Evolutionary conservation across 2,797 vertebrate species (phyloP).

Genomic region (Phrynocephalus forsythii): DNA sequence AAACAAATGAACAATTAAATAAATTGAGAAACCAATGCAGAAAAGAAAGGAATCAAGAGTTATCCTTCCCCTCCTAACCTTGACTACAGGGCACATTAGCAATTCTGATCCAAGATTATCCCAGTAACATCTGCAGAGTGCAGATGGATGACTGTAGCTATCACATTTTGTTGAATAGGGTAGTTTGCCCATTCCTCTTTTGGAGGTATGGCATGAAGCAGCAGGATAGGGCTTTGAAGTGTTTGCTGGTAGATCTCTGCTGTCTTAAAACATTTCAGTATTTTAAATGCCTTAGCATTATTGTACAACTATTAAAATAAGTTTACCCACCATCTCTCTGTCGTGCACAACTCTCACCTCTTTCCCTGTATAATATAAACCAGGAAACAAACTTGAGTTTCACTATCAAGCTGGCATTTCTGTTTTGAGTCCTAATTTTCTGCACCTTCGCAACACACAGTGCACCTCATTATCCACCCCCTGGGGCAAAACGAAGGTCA

Average conservation of each 20-base stretch:
- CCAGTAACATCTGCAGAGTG: not conserved
- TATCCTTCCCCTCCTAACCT: too few species aligned
- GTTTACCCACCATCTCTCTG: constrained; percentile 1
- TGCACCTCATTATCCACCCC: constrained; percentile 39
- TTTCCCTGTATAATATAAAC: constrained; percentile 16
- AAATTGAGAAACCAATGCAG: too few species aligned
- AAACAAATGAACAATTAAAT: too few species aligned
- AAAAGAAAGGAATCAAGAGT: too few species aligned
- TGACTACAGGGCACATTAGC: not conserved
- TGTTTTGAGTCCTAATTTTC: constrained; percentile 18
- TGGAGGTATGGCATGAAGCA: not conserved
- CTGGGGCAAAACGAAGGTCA: constrained; percentile 53
- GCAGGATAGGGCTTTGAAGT: not conserved
- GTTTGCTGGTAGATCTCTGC: not conserved
- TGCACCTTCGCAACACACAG: constrained; percentile 36
- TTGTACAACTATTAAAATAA: constrained; percentile 22
- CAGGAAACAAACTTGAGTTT: constrained; percentile 48
- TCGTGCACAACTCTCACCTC: not conserved
- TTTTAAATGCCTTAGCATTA: constrained; percentile 38
- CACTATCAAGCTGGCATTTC: constrained; percentile 43
- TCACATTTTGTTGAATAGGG: not conserved
- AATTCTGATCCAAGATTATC: not conserved
- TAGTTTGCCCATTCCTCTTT: too few species aligned
- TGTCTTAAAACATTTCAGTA: constrained; percentile 7
- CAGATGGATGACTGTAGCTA: too few species aligned